Conservation (phyloP, 2,888 invertebrate species). For the Stenoptilia bipunctidactyla region DNA sequence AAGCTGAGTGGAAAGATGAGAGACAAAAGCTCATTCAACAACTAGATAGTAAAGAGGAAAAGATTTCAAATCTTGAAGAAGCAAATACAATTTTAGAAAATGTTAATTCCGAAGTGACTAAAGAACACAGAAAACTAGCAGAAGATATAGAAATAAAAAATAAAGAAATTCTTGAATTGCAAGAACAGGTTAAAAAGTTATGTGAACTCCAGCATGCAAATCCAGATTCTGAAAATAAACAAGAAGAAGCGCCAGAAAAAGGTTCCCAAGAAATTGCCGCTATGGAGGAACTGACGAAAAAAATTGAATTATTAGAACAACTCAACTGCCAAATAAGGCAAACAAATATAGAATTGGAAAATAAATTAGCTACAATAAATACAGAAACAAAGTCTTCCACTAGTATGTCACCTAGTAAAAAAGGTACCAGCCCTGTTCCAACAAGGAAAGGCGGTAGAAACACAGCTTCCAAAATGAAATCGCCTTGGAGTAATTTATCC, state of each 20-base stretch:
- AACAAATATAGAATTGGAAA: slow-evolving; percentile 66
- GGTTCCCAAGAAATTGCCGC: slow-evolving; percentile 59
- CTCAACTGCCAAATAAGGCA: slow-evolving; percentile 64
- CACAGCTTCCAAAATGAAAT: slow-evolving; percentile 49
- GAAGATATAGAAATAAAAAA: slow-evolving; percentile 65
- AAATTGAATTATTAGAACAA: slow-evolving; percentile 66
- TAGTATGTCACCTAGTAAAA: slow-evolving; percentile 36
- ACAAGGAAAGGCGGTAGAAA: slow-evolving; percentile 50
- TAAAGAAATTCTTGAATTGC: slow-evolving; percentile 44
- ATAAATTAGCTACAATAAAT: slow-evolving; percentile 43
- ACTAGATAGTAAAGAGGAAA: slow-evolving; percentile 68
- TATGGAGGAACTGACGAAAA: slow-evolving; percentile 52
- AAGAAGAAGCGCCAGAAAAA: slow-evolving; percentile 67
- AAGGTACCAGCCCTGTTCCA: slow-evolving; percentile 43
- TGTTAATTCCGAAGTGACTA: slow-evolving; percentile 59
- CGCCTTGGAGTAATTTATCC: slow-evolving; percentile 57
- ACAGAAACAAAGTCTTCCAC: slow-evolving; percentile 33
- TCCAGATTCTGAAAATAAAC: slow-evolving; percentile 23
- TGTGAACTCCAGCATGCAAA: slow-evolving; percentile 13
- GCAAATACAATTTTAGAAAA: slow-evolving; percentile 64
- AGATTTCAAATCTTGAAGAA: slow-evolving; percentile 67
- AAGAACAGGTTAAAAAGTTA: slow-evolving; percentile 35
- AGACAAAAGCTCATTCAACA: slow-evolving; percentile 68
- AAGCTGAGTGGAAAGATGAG: slow-evolving; percentile 79
- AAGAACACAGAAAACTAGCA: slow-evolving; percentile 64